Conservation (phyloP, 2,797 vertebrate genomes). For the Sternarchorhynchus goeldii region DNA sequence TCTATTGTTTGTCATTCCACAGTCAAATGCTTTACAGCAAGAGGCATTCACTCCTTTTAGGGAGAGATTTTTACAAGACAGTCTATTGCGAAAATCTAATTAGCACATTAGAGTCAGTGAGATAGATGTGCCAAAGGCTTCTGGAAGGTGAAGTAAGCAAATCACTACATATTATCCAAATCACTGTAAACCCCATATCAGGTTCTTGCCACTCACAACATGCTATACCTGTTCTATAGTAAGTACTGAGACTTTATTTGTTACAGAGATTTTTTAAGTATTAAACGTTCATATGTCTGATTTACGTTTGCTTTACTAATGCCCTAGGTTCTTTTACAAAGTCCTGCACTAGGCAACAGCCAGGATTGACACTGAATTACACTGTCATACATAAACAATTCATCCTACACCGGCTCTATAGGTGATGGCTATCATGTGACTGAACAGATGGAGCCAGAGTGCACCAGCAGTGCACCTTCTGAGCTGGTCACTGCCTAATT, state of each 20-base stretch:
- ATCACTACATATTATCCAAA: constrained; percentile 5
- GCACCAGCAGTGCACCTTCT: constrained; percentile 15
- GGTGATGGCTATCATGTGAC: constrained; percentile 29
- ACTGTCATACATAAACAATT: constrained; percentile 36
- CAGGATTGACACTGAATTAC: constrained; percentile 31
- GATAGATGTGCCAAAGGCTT: constrained; percentile 16
- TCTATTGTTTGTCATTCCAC: constrained; percentile 2
- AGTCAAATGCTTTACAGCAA: background rate
- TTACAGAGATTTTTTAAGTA: background rate
- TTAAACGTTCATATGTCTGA: background rate
- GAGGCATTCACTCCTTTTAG: constrained; percentile 13
- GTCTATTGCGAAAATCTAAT: constrained; percentile 26
- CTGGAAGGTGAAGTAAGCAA: constrained; percentile 17
- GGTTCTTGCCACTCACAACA: constrained; percentile 6
- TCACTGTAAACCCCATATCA: background rate
- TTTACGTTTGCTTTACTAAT: constrained; percentile 41
- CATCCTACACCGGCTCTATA: constrained; percentile 20
- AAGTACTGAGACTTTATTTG: constrained; percentile 4
- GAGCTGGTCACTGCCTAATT: constrained; percentile 12
- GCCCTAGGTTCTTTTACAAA: constrained; percentile 31
- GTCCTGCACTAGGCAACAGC: constrained; percentile 24
- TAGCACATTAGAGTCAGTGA: constrained; percentile 20
- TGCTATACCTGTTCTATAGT: background rate
- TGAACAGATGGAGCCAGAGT: constrained; percentile 14
- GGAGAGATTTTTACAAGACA: background rate